Evolutionary conservation across 2,113 vertebrate species (phyloP).

Genomic region (Cairina moschata): DNA sequence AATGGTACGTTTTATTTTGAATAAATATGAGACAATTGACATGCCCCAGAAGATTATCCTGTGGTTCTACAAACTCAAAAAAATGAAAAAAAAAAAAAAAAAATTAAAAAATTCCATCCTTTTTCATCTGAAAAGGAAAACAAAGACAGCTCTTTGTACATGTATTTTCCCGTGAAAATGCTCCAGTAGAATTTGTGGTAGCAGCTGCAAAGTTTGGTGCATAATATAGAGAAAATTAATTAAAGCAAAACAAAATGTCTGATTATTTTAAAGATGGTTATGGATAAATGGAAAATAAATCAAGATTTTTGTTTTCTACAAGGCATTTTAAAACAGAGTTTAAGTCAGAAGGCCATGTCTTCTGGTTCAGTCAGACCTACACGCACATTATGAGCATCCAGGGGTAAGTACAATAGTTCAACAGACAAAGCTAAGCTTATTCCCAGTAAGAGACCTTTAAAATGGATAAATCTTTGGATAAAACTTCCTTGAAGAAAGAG

Average conservation of each 20-base stretch:
- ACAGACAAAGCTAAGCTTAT: background rate
- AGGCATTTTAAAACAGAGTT: background rate
- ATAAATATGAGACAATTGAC: background rate
- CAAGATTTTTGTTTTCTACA: background rate
- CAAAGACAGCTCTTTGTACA: background rate
- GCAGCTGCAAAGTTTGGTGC: background rate
- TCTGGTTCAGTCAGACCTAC: background rate
- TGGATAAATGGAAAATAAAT: background rate
- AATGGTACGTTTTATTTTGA: background rate
- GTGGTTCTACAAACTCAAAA: background rate
- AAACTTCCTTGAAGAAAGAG: background rate
- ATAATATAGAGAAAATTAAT: background rate
- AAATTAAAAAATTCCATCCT: background rate
- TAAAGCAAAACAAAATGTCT: background rate
- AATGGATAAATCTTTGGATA: background rate
- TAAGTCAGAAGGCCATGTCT: background rate
- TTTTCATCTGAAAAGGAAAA: background rate
- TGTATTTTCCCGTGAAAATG: background rate
- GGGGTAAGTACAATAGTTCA: background rate
- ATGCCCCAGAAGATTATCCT: background rate
- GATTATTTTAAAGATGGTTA: background rate
- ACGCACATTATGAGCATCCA: background rate
- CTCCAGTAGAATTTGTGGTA: background rate
- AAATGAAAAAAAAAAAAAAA: background rate
- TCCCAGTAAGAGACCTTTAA: background rate